Base-by-base conservation (phyloP, 37 sponge, comb jelly and placozoan species). In the Amphimedon queenslandica region DNA sequence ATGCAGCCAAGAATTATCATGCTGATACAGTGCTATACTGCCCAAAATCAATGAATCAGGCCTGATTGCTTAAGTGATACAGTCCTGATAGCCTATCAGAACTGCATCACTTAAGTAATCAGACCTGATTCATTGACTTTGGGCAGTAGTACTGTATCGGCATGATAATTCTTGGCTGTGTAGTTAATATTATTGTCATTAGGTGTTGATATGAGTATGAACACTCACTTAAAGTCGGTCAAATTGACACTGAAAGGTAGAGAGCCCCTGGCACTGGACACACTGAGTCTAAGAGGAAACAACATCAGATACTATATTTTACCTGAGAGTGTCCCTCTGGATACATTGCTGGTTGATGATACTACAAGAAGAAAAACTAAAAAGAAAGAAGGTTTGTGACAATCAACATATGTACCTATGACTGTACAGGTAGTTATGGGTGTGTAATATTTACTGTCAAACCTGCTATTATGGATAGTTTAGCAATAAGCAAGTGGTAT, bases 171-270 rank as follows among this genome's bases (percentile, higher is more conserved):
- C n/a, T n/a, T n/a, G n/a, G n/a, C 51, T 47, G 51, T 8, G 8
- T 47, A 47, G 13, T 18, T 13, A 47, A 47, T 47, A 13, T 66
- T 75, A 25, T 21, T 5, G 27, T n/a, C 24, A n/a, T 28, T 78
- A 94, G 97, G 99, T 64, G 99, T 98, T 31, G 99, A 98, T 78
- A 98, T 98, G 92, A 84, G 88, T 42, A 98, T 98, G 99, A 98
- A 98, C 58, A 98, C 99, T 2, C 99, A 98, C 63, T 57, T 98
- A 1, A 98, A 98, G 56, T 88, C 90, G 6, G 99, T 98, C 55
- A 98, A 98, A 61, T 89, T 98, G 99, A 98, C 93, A 2, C 64
- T 95, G 31, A 98, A 98, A 64, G 89, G 83, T 51, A 76, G 84
- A 47, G 99, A 94, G 37, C 87, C 99, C 27, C 74, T 95, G 37